These are phyloP conservation scores for Copsychus sechellarum DNA, from an alignment of 2,113 vertebrate genomes.

Conservation along the genomic window DNA sequence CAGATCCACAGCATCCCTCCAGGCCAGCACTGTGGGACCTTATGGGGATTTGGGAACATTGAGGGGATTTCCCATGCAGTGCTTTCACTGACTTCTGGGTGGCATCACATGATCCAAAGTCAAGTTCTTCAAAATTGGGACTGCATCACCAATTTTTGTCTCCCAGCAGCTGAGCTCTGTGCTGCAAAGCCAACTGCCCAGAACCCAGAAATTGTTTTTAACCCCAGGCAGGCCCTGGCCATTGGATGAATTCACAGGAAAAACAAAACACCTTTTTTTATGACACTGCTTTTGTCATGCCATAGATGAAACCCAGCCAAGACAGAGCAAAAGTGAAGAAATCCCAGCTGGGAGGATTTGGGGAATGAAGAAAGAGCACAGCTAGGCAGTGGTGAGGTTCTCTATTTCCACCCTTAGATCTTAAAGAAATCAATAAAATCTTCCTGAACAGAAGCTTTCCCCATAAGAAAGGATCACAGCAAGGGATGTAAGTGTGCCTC, in stretches of 20 bases:
- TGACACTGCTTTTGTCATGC: neutral
- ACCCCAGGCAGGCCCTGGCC: neutral
- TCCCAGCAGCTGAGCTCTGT: neutral
- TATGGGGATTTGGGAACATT: neutral
- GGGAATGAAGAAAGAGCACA: neutral
- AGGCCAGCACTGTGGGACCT: fast-evolving
- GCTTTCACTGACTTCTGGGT: neutral
- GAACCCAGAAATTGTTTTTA: neutral
- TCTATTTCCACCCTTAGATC: neutral
- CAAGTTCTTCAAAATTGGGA: neutral
- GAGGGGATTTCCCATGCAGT: neutral
- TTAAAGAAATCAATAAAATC: neutral
- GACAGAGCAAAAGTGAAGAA: neutral
- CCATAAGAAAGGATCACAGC: neutral
- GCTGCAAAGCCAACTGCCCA: conserved; percentile 5
- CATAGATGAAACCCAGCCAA: neutral
- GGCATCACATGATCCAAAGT: neutral
- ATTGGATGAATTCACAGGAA: neutral
- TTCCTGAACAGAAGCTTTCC: neutral
- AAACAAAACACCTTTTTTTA: neutral
- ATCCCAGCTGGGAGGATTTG: neutral
- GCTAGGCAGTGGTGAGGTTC: neutral
- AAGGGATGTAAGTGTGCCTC: neutral
- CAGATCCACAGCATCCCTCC: neutral
- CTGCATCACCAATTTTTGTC: neutral